These are phyloP conservation scores for Melanotaenia pygmaea DNA, from an alignment of 2,797 vertebrate genomes.

Conservation along the genomic window DNA sequence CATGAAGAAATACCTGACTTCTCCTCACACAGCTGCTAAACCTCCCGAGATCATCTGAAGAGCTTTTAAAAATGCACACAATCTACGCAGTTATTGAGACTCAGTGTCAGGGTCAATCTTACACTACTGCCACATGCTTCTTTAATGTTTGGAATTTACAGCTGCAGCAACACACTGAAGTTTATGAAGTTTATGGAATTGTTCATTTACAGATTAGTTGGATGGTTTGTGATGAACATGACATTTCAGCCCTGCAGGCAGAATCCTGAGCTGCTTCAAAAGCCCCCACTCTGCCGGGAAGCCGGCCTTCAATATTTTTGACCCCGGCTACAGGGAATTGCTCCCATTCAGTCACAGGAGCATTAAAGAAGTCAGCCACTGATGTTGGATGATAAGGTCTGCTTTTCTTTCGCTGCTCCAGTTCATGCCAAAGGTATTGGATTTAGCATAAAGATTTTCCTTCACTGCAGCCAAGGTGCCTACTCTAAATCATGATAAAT, in stretches of 20 bases:
- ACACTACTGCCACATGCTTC: too few species aligned
- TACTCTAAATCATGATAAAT: background rate
- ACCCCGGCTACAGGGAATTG: slow-evolving; percentile 38
- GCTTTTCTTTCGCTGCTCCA: slow-evolving; percentile 29
- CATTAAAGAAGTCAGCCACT: slow-evolving; percentile 31
- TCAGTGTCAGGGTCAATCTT: slow-evolving; percentile 17
- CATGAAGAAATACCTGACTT: slow-evolving; percentile 21
- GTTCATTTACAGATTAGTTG: background rate
- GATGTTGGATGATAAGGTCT: slow-evolving; percentile 43
- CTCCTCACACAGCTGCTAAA: slow-evolving; percentile 7
- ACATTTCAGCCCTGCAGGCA: slow-evolving; percentile 7
- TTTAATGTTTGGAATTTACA: slow-evolving; percentile 11
- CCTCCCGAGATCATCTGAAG: slow-evolving; percentile 9
- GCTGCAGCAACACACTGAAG: slow-evolving; percentile 14
- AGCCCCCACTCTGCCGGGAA: slow-evolving; percentile 22
- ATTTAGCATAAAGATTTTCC: slow-evolving; percentile 17
- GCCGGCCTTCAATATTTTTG: slow-evolving; percentile 26
- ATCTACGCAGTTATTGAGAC: background rate
- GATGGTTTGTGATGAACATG: slow-evolving; percentile 13
- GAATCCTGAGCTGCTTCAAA: background rate
- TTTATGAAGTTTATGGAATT: too few species aligned
- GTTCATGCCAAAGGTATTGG: slow-evolving; percentile 34
- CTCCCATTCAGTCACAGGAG: slow-evolving; percentile 41
- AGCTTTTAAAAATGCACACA: slow-evolving; percentile 1
- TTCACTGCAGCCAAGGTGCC: background rate